Conservation (phyloP, 2,797 vertebrate genomes). For the Psittacula echo region DNA sequence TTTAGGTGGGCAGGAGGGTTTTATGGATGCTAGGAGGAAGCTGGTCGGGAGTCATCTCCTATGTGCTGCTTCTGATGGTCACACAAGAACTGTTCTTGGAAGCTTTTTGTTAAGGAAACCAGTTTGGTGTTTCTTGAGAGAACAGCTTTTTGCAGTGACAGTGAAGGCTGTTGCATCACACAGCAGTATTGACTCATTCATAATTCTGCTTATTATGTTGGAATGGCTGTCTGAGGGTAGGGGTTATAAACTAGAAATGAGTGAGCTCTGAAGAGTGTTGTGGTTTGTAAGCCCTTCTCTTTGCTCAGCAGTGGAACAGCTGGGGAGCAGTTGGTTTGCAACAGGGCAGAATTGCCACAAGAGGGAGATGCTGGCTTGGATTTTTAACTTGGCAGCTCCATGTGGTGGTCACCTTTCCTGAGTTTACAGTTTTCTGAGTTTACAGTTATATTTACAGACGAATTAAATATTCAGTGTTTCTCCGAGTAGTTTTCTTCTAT, state of each 20-base stretch:
- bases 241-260: not conserved
- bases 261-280: not conserved
- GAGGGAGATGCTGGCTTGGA: constrained; percentile 49
- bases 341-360: not conserved
- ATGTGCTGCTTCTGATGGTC: not conserved
- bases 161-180: not conserved
- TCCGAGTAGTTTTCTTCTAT: not conserved
- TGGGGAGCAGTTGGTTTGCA: not conserved
- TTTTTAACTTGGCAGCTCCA: not conserved
- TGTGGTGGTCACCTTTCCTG: not conserved
- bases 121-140: not conserved
- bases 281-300: not conserved
- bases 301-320: not conserved
- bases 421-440: not conserved
- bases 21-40: not conserved
- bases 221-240: not conserved
- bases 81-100: not conserved
- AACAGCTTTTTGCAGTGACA: not conserved
- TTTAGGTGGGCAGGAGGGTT: not conserved
- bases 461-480: constrained; percentile 44
- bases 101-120: not conserved
- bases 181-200: not conserved
- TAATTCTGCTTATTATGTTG: not conserved
- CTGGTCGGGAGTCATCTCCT: not conserved
- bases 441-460: not conserved